Evolutionary conservation across 2,888 invertebrate genomes (phyloP), one percentile per base, ranked within the genome.

Genomic region (Synergus itoensis): DNA sequence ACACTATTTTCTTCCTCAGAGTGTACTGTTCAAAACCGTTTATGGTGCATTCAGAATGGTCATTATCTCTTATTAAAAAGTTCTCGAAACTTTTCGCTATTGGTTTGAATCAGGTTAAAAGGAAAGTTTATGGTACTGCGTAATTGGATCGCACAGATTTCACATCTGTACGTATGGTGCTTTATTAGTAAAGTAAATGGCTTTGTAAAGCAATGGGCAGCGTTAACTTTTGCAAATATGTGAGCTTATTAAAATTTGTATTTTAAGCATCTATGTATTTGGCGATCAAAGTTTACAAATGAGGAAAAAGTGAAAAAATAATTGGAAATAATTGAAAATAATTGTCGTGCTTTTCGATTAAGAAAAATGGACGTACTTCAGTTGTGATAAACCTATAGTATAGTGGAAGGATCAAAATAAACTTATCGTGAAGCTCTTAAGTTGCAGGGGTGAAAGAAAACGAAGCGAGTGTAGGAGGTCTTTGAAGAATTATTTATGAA

Each of bases 401-500:
- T 36, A 14, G 28, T 62, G 28, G 1, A 53, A 4, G 40, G 36
- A 73, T 73, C n/a, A 36, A 73, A 73, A 57, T 36, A 18, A 36
- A 48, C 53, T 73, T 73, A 73, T 73, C 36, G 18, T 40, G 12
- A 57, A 73, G 18, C 53, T 73, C n/a, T 40, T 40, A 65, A 65
- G 65, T 53, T 53, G 11, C 11, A 9, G 12, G 18, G 53, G n/a
- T 53, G 36, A 21, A 45, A 41, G 63, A 79, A 80, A 77, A 36
- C 36, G 36, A 79, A 69, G 57, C 16, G 9, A 36, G 79, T 77
- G 64, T 57, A 62, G 75, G 78, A 79, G 75, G 79, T 81, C 63
- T 78, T 63, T 73, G 48, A 63, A 75, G 80, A 83, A 81, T 81
- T 83, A 80, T 83, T 81, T 80, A 81, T 80, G 81, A 80, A 80